phyloP scores from a whole-genome alignment of 1,140 invertebrate genomes.

The Calosoma granatense region DNA sequence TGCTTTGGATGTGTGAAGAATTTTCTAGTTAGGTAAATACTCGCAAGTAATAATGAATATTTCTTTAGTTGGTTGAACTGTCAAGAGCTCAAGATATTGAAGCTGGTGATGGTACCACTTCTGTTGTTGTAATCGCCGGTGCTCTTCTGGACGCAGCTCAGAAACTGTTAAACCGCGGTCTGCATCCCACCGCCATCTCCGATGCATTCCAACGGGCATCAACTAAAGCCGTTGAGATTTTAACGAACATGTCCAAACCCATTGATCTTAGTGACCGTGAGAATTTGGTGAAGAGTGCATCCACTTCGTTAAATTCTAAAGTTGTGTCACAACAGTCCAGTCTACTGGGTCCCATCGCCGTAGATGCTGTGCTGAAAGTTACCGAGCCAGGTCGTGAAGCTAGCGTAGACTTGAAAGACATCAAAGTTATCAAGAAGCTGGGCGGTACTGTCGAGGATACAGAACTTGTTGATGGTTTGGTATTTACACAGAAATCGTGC shows the following conservation, averaged over 20 bases:
- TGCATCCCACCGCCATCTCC: slow-evolving; percentile 96
- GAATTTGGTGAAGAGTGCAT: slow-evolving; percentile 85
- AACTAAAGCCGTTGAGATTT: slow-evolving; percentile 72
- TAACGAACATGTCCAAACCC: slow-evolving; percentile 76
- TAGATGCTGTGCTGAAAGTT: slow-evolving; percentile 91
- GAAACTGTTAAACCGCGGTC: slow-evolving; percentile 85
- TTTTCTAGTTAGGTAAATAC: no score
- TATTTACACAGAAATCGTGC: slow-evolving; percentile 83
- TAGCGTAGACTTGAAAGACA: slow-evolving; percentile 67
- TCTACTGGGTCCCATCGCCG: slow-evolving; percentile 90
- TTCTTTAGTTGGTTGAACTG: slow-evolving; percentile 89
- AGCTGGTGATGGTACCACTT: slow-evolving; percentile 98
- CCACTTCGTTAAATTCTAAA: slow-evolving; percentile 97
- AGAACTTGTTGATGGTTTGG: slow-evolving; percentile 88
- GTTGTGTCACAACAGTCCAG: slow-evolving; percentile 97
- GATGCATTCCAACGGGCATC: slow-evolving; percentile 93
- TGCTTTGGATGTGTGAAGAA: no score
- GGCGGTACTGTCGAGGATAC: slow-evolving; percentile 98
- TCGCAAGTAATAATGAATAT: no score
- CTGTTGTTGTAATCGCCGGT: slow-evolving; percentile 93
- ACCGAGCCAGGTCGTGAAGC: slow-evolving; percentile 45
- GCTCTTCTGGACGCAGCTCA: slow-evolving; percentile 90
- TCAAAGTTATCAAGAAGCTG: slow-evolving; percentile 92
- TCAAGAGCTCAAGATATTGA: slow-evolving; percentile 98
- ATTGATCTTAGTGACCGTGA: slow-evolving; percentile 82